Evolutionary conservation across 2,113 vertebrate genomes (phyloP), one percentile per base, ranked within the genome.

Genomic region (Pagrus major): DNA sequence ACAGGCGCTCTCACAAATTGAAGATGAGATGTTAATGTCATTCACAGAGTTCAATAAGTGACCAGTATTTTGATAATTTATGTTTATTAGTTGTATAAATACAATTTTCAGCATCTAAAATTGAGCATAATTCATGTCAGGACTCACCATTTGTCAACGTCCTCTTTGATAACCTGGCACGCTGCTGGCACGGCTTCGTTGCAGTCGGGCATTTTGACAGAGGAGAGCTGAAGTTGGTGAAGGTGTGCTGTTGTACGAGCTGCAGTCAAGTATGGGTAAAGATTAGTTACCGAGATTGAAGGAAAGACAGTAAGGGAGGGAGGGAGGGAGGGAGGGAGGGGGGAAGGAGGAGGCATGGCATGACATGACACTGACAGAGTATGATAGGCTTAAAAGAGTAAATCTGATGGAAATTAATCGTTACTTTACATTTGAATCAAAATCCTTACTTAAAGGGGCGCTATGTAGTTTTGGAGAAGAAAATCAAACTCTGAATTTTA

Each of bases 111-210:
- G 16, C 18, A 31, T 61, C 6, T 33, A 39, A 20, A 11, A 72
- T 49, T 56, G 1, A 1, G 29, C 16, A 11, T 66, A 37, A 49
- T 49, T 63, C 18, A 29, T 58, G 33, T 82, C 69, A 35, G 39
- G 47, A 92, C 93, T 93, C 84, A 94, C 92, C 93, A 93, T 81
- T 91, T 93, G 55, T 92, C 81, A 55, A 75, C 56, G 10, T 92
- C 80, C 46, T 76, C 87, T 64, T 85, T 92, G 84, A 94, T 94
- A 42, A 91, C 75, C 70, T 90, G 93, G 81, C 92, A 94, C 0
- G 91, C 49, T 35, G 92, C 92, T 63, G 92, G 91, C 35, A 73
- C 83, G 2, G 80, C 71, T 29, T 91, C 85, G 4, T 79, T 73
- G 37, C 18, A 90, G 49, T 88, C 86, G 78, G 88, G 92, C 93